Conservation (phyloP, 2,113 vertebrate genomes). For the Daphoenositta chrysoptera region DNA sequence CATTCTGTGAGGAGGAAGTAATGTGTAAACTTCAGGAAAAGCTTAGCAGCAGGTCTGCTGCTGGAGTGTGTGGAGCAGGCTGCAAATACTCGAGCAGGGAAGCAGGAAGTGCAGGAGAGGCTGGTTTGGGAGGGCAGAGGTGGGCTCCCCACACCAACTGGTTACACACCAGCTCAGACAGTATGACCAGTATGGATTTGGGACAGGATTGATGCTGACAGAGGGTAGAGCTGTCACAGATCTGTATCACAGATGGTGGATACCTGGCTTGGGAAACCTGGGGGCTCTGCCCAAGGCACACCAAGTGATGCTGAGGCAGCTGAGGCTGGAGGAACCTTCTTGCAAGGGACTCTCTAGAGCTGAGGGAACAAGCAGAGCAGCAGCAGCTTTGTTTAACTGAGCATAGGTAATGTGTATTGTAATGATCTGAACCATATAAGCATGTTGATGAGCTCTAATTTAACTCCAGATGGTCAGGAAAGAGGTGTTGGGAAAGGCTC, state of each 20-base stretch:
- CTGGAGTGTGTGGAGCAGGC: neutral
- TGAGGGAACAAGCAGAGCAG: neutral
- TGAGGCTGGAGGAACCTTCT: neutral
- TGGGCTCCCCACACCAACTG: neutral
- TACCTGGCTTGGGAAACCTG: neutral
- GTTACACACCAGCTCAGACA: neutral
- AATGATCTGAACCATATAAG: neutral
- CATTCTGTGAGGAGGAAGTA: neutral
- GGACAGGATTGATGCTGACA: fast-evolving
- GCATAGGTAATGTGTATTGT: neutral
- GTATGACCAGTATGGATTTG: neutral
- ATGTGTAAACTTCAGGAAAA: neutral
- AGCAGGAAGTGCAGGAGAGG: neutral
- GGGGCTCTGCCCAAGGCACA: neutral
- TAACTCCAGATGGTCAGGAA: conserved; percentile 40
- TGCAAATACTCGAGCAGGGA: neutral
- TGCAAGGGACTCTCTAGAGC: neutral
- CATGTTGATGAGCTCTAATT: conserved; percentile 5
- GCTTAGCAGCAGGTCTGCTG: neutral
- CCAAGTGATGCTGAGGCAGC: neutral
- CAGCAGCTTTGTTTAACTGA: neutral
- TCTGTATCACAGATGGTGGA: neutral
- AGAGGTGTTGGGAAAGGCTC: neutral
- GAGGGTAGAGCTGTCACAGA: neutral
- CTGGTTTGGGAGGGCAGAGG: neutral